These are phyloP conservation scores for Brachionus asplanchnoidis DNA, from an alignment of 1,140 invertebrate species.

Conservation along the genomic window DNA sequence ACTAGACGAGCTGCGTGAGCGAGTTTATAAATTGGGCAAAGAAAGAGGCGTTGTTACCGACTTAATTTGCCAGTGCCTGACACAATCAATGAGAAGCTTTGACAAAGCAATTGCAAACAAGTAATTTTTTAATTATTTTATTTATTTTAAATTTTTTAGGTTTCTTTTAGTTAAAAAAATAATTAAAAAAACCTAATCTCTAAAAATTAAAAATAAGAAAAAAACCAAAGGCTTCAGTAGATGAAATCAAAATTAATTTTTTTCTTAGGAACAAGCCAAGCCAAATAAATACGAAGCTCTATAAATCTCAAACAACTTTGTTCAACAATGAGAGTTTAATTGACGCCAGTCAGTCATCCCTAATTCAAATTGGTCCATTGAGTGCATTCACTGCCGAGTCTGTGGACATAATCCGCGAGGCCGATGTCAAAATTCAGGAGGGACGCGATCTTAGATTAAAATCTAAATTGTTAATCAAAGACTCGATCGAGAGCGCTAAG, in stretches of 20 bases:
- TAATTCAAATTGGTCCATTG: slow-evolving; percentile 48
- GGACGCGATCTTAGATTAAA: neutral
- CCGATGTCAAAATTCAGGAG: slow-evolving; percentile 45
- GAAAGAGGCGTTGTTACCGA: slow-evolving; percentile 54
- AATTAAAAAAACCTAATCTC: neutral
- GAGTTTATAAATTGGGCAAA: slow-evolving; percentile 49
- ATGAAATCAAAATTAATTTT: neutral
- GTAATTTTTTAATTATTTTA: neutral
- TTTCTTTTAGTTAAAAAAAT: neutral
- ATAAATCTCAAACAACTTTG: slow-evolving; percentile 42
- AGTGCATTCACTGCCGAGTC: slow-evolving; percentile 54
- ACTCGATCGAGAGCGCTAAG: slow-evolving; percentile 16
- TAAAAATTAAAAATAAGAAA: neutral
- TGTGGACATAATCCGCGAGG: slow-evolving; percentile 50
- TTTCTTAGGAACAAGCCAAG: neutral
- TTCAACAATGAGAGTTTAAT: slow-evolving; percentile 42
- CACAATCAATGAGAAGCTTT: slow-evolving; percentile 34
- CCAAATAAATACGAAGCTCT: slow-evolving; percentile 36
- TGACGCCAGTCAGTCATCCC: slow-evolving; percentile 44
- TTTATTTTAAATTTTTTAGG: neutral
- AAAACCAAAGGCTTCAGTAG: neutral
- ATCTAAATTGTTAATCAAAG: slow-evolving; percentile 28
- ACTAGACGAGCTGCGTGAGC: slow-evolving; percentile 49
- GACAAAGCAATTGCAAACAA: slow-evolving; percentile 14
- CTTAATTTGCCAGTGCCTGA: slow-evolving; percentile 46